Evolutionary conservation across 1,140 invertebrate species (phyloP).

Genomic region (Laupala kohalensis): DNA sequence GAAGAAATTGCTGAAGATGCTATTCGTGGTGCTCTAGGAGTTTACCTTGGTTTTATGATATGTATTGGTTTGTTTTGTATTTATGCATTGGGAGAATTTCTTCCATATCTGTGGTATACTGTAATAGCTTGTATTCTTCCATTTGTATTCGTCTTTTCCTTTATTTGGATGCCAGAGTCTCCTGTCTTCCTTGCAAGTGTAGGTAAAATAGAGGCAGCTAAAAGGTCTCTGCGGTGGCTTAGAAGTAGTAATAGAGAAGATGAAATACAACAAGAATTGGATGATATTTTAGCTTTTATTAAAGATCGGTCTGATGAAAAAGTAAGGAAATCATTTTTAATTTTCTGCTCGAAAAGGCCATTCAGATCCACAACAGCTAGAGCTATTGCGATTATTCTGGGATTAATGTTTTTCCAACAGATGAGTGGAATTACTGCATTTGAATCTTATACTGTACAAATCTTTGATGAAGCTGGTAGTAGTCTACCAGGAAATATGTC

Average conservation of each 20-base stretch:
- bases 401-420: conserved; percentile 76
- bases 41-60: conserved; percentile 65
- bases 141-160: conserved; percentile 22
- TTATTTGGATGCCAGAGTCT: conserved; percentile 33
- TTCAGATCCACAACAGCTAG: conserved; percentile 20
- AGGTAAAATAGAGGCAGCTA: conserved; percentile 16
- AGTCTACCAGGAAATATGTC: conserved; percentile 36
- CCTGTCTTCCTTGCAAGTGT: conserved; percentile 24
- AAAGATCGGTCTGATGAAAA: not conserved
- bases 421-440: conserved; percentile 74
- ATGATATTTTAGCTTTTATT: not conserved
- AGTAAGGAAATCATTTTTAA: not conserved
- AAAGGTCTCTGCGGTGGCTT: not conserved
- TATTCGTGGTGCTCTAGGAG: conserved; percentile 61
- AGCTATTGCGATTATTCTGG: conserved; percentile 51
- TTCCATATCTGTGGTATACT: conserved; percentile 40
- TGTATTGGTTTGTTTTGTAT: conserved; percentile 60
- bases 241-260: not conserved
- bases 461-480: conserved; percentile 50
- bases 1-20: not conserved
- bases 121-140: conserved; percentile 20
- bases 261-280: not conserved
- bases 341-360: conserved; percentile 8
- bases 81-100: conserved; percentile 60
- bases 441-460: conserved; percentile 60